Base-by-base conservation (phyloP, 2,888 invertebrate genomes). In the Azorinus chamasolen region DNA sequence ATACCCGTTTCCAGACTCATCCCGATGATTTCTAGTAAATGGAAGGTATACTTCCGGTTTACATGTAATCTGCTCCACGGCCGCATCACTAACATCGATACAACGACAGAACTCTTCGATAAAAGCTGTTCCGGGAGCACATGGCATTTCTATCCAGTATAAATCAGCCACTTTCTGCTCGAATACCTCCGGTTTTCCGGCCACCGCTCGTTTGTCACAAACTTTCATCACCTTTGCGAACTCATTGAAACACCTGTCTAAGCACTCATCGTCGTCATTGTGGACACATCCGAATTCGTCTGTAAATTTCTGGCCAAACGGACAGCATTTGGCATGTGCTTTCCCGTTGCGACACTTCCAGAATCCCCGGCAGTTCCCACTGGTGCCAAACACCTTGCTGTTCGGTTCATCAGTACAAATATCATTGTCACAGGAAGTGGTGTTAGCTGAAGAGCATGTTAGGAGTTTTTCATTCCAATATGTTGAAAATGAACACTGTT, bases 261-360 rank as follows among this genome's bases (percentile, higher is more conserved):
- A 51, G 22, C 77, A 79, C 4, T n/a, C 25, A 41, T 27, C 20
- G 27, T 83, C 79, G 10, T 37, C 54, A 37, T 65, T 48, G 16
- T 62, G 59, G 0, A 87, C 71, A 66, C 89, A 89, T 2, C 82
- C 84, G 0, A 53, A 22, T 4, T 24, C 66, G 4, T 64, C 53
- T 14, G 63, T 54, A 58, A 80, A 89, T 2, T 54, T 71, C 22
- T 87, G 61, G 0, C 85, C 83, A 14, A 58, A 22, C 0, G 79
- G 75, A 55, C 89, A 89, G 72, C 89, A 89, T 45, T 54, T 75
- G 6, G 81, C 81, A 2, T 59, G 55, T 0, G 89, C 87, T 50
- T 63, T 65, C 1, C 77, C 70, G 2, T 71, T 65, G 22, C 43
- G 20, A 65, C 89, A 89, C 20, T 72, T 54, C 85, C 86, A 88